Evolutionary conservation across 1,140 invertebrate genomes (phyloP), one percentile per base, ranked within the genome.

Genomic region (Drosophila punjabiensis): DNA sequence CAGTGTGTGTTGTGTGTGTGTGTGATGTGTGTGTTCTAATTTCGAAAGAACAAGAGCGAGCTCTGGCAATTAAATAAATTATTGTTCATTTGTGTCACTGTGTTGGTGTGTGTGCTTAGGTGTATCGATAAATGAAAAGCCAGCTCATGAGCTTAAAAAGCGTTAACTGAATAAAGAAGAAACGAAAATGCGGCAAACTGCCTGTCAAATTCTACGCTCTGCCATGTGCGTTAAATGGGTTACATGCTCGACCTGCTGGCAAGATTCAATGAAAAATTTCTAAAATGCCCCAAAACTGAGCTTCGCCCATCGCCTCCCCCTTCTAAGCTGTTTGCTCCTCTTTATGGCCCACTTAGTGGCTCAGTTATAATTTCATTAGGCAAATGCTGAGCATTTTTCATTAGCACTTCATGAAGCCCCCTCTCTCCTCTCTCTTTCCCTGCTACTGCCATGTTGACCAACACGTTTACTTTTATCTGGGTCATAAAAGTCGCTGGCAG

Each of bases 51-150:
- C 66, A 76, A 78, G 64, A 77, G 63, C 62, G 64, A 77, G 63
- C 62, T 65, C 52, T 11, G 65, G 79, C 90, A 92, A 92, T 92
- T 92, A 92, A 92, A 85, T 92, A 90, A 92, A 92, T 92, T 92
- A 92, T 81, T 82, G 73, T 79, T 88, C 80, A 81, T 81, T 79
- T 75, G 62, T 80, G 77, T 68, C 74, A 69, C 64, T 39, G 35
- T 70, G 58, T n/a, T 16, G 11, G 50, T 63, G 76, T 79, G 81
- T 68, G 64, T 45, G 76, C 58, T 74, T 79, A 64, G 65, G 58
- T 82, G 79, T 87, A 86, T 87, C 68, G 63, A 86, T 61, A 68
- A 68, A 78, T 79, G 66, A 78, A 79, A 79, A 79, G 76, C 76
- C 45, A 39, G 76, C 76, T 79, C 76, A 79, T 79, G 75, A 70